A percentile compares a stretch with the other conserved stretches of the same genome.
Evolutionary conservation across 2,888 invertebrate genomes (phyloP).

Genomic region (Spisula solida): DNA sequence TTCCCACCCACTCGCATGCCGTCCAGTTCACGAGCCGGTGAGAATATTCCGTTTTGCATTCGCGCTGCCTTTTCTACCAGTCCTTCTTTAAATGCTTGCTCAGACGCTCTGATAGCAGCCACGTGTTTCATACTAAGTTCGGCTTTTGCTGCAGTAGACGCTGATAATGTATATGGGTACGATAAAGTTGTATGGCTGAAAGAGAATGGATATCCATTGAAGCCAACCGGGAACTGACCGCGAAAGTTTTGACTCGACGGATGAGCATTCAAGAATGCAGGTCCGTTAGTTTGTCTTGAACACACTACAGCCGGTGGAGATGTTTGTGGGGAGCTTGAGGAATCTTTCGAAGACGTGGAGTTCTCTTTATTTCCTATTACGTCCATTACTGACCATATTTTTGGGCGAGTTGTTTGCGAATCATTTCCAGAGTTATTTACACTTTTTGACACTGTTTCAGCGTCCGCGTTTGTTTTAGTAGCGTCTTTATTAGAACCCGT

Average conservation of each 20-base stretch:
- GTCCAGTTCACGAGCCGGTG: slow-evolving; percentile 83
- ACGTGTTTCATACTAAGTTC: slow-evolving; percentile 67
- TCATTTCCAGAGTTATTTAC: slow-evolving; percentile 32
- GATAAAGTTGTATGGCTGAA: slow-evolving; percentile 83
- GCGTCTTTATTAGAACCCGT: slow-evolving; percentile 14
- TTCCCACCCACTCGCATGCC: slow-evolving; percentile 78
- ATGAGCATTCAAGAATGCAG: slow-evolving; percentile 76
- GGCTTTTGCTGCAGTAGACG: slow-evolving; percentile 76
- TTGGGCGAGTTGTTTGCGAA: slow-evolving; percentile 67
- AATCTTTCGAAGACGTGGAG: slow-evolving; percentile 53
- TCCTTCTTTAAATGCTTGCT: slow-evolving; percentile 72
- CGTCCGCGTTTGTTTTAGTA: not conserved
- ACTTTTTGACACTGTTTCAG: slow-evolving; percentile 16
- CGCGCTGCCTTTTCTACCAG: slow-evolving; percentile 70
- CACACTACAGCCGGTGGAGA: slow-evolving; percentile 73
- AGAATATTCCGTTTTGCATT: slow-evolving; percentile 79
- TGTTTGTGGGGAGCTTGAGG: slow-evolving; percentile 58
- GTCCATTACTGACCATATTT: slow-evolving; percentile 82
- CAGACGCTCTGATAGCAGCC: slow-evolving; percentile 67
- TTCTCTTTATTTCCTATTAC: slow-evolving; percentile 74
- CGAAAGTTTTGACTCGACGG: slow-evolving; percentile 74
- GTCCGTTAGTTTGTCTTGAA: slow-evolving; percentile 67
- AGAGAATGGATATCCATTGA: slow-evolving; percentile 77
- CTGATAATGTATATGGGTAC: slow-evolving; percentile 82
- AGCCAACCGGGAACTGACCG: slow-evolving; percentile 76